phyloP scores from a whole-genome alignment of 2,113 vertebrate genomes.

The Amphilophus citrinellus region DNA sequence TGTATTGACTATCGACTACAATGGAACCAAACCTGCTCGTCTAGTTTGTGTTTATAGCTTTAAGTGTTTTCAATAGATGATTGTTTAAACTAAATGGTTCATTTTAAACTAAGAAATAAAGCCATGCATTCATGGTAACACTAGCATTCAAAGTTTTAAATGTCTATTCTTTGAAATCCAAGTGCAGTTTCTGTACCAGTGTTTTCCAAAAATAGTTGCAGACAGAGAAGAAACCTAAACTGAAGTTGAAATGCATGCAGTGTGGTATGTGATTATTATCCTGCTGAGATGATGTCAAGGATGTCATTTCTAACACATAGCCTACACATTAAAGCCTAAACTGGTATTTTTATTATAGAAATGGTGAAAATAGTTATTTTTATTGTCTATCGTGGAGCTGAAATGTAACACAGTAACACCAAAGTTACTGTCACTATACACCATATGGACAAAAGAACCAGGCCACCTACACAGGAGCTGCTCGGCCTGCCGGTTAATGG shows the following conservation, averaged over 20 bases:
- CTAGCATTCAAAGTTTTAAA: background rate
- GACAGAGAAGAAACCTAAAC: background rate
- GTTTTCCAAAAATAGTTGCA: background rate
- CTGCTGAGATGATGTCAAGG: background rate
- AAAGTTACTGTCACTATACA: background rate
- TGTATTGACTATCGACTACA: background rate
- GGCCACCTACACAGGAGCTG: background rate
- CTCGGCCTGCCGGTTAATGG: background rate
- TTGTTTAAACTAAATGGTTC: conserved; percentile 5
- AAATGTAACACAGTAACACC: background rate
- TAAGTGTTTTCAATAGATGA: conserved; percentile 25
- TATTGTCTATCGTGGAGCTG: background rate
- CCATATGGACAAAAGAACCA: background rate
- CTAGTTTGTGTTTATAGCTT: background rate
- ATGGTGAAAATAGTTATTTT: background rate
- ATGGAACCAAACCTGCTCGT: background rate
- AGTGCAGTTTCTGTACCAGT: background rate
- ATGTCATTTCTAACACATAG: background rate
- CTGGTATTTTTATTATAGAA: background rate
- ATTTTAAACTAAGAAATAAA: background rate
- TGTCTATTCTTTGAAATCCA: background rate
- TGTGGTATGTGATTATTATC: background rate
- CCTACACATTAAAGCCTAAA: background rate
- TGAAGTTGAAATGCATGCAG: rapidly evolving
- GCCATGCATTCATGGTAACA: background rate